Evolutionary conservation across 2,888 invertebrate species (phyloP).

Genomic region (Pomacea canaliculata): DNA sequence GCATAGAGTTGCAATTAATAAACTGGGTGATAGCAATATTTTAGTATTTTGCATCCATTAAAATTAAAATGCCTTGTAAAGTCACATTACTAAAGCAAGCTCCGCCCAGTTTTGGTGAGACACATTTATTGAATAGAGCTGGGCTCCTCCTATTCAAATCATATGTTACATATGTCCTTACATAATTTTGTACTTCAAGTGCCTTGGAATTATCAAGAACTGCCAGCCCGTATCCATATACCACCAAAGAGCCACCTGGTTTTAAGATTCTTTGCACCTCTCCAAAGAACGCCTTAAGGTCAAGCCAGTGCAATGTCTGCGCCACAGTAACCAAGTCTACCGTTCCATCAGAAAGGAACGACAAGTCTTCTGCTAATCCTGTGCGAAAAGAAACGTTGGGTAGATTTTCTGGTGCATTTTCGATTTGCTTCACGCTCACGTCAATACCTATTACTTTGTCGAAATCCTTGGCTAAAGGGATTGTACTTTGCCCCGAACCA

Average conservation of each 20-base stretch:
- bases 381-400: constrained; percentile 56
- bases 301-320: constrained; percentile 72
- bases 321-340: constrained; percentile 69
- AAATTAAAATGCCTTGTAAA: no score
- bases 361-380: constrained; percentile 68
- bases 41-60: no score
- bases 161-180: background rate
- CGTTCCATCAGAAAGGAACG: constrained; percentile 43
- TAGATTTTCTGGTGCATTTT: constrained; percentile 58
- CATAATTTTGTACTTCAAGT: constrained; percentile 23
- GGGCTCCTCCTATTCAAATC: no score
- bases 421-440: constrained; percentile 69
- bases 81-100: no score
- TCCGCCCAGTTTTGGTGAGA: no score
- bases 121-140: no score
- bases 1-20: no score
- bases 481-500: constrained; percentile 72
- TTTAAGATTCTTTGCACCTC: constrained; percentile 70
- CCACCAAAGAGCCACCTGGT: constrained; percentile 68
- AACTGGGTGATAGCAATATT: no score
- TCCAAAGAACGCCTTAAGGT: constrained; percentile 68
- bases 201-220: constrained; percentile 39
- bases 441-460: constrained; percentile 70
- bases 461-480: constrained; percentile 69
- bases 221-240: constrained; percentile 51